Conservation (phyloP, 2,888 invertebrate species). For the Lepidochrysops patricia region DNA sequence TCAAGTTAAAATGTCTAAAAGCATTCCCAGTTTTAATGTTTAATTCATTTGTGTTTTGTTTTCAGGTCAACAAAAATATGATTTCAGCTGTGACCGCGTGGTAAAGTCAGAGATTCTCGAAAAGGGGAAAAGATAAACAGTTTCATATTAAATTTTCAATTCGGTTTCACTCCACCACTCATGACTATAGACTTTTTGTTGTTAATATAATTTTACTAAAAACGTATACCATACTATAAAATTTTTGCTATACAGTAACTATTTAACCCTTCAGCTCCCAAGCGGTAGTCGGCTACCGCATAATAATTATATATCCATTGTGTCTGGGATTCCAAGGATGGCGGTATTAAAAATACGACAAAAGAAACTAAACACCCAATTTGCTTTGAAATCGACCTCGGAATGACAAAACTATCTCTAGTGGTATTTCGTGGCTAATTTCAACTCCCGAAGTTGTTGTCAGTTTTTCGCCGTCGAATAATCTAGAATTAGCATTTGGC, state of each 20-base stretch:
- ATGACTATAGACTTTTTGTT: too few species aligned
- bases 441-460: conserved; percentile 9
- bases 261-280: too few species aligned
- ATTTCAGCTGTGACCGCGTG: background rate
- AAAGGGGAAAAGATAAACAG: too few species aligned
- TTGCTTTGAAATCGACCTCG: background rate
- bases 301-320: too few species aligned
- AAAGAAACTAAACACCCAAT: background rate
- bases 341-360: background rate
- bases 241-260: too few species aligned
- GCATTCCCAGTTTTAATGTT: background rate
- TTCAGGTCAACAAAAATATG: conserved; percentile 1
- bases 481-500: conserved; percentile 17
- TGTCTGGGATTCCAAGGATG: too few species aligned
- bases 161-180: too few species aligned
- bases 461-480: conserved; percentile 15
- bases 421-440: background rate
- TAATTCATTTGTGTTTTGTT: conserved; percentile 8
- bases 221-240: too few species aligned
- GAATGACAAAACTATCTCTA: background rate
- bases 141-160: too few species aligned
- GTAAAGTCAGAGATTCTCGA: too few species aligned
- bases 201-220: too few species aligned
- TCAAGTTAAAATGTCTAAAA: conserved; percentile 5
- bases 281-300: too few species aligned